phyloP scores from a whole-genome alignment of 2,797 vertebrate species.

The Sciurus carolinensis region DNA sequence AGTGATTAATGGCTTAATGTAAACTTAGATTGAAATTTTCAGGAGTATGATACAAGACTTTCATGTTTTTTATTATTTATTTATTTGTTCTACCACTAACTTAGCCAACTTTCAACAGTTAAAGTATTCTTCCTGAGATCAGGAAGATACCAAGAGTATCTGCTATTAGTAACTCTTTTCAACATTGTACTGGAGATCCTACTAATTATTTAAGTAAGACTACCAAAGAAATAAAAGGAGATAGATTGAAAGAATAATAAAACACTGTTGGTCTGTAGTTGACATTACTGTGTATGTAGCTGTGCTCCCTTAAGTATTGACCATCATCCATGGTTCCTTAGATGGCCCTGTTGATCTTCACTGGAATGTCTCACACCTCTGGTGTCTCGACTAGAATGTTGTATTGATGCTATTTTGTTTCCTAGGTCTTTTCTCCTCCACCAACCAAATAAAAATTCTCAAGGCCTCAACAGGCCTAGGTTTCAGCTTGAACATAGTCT shows the following conservation, averaged over 20 bases:
- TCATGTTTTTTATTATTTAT: background rate
- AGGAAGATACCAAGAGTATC: no score
- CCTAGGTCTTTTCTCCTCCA: background rate
- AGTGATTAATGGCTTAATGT: background rate
- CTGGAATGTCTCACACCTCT: background rate
- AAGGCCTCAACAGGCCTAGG: background rate
- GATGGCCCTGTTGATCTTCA: background rate
- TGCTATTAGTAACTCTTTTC: no score
- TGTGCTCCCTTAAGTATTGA: no score
- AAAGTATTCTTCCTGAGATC: background rate
- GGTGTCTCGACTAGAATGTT: background rate
- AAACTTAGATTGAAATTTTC: background rate
- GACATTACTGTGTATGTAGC: background rate
- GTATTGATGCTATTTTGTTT: background rate
- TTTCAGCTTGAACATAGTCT: background rate
- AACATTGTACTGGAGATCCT: background rate
- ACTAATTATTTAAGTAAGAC: background rate
- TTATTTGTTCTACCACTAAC: background rate
- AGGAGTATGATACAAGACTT: background rate
- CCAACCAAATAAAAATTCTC: background rate
- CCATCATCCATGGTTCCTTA: background rate
- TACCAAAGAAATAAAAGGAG: background rate
- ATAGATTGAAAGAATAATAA: background rate
- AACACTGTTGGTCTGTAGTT: background rate
- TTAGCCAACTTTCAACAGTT: background rate